Conservation (phyloP, 2,797 vertebrate genomes). For the Myotis daubentonii region DNA sequence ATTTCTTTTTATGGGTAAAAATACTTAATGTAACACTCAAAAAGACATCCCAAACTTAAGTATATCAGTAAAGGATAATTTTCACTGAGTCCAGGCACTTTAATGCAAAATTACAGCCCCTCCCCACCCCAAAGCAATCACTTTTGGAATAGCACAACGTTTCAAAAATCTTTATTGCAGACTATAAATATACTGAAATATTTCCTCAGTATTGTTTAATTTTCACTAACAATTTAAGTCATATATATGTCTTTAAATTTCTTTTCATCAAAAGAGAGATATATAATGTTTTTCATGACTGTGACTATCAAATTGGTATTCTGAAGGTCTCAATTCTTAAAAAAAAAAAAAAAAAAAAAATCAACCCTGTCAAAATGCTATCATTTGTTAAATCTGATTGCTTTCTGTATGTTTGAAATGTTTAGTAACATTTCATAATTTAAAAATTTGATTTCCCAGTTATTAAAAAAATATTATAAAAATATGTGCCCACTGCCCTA, state of each 20-base stretch:
- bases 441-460: background rate
- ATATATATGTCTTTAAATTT: background rate
- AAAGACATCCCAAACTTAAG: conserved; percentile 1
- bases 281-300: background rate
- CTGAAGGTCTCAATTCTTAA: conserved; percentile 21
- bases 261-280: conserved; percentile 6
- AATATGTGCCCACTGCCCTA: background rate
- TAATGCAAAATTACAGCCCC: background rate
- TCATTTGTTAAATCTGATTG: conserved; percentile 18
- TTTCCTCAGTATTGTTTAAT: background rate
- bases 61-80: background rate
- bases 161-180: background rate
- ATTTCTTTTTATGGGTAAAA: conserved; percentile 22
- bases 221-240: conserved; percentile 10
- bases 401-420: conserved; percentile 26
- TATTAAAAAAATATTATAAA: conserved; percentile 21
- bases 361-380: conserved; percentile 8
- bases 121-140: background rate
- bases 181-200: background rate
- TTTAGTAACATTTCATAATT: conserved; percentile 20
- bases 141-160: conserved; percentile 27
- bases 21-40: conserved; percentile 6
- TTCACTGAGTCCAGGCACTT: background rate
- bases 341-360: too few relatives aligned
- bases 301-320: conserved; percentile 37